Percentiles rank a stretch among this genome's conserved stretches.
Evolutionary conservation across 2,797 vertebrate genomes (phyloP).

Genomic region (Onychomys leucogaster): DNA sequence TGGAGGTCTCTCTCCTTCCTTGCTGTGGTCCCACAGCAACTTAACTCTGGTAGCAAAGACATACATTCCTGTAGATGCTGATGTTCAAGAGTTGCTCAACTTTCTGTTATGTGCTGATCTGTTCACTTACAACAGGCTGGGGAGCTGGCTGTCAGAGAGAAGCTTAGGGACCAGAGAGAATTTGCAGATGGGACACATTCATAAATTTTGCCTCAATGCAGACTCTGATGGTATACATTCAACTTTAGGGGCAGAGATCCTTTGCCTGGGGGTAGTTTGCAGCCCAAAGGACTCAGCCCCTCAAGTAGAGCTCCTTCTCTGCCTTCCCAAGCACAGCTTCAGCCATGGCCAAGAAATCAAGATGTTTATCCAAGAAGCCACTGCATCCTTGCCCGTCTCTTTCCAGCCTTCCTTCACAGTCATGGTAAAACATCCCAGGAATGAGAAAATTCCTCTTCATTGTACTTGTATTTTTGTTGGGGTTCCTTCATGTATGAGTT

Average conservation of each 20-base stretch:
- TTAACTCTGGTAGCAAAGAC: neutral
- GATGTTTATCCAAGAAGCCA: too few relatives aligned
- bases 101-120: neutral
- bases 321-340: neutral
- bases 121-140: neutral
- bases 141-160: neutral
- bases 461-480: neutral
- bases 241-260: neutral
- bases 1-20: neutral
- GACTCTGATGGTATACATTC: neutral
- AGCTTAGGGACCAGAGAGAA: neutral
- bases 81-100: neutral
- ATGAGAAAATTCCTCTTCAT: too few relatives aligned
- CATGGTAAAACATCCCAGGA: fast-evolving
- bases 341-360: neutral
- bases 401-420: neutral
- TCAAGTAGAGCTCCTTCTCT: neutral
- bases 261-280: neutral
- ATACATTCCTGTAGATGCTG: neutral
- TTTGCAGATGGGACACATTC: neutral
- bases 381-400: neutral
- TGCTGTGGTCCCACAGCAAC: neutral
- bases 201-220: neutral
- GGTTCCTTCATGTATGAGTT: neutral
- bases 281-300: neutral